Percentiles rank a stretch among this genome's conserved stretches.
phyloP scores from a whole-genome alignment of 2,113 vertebrate species.

The Platycercus adscitus region DNA sequence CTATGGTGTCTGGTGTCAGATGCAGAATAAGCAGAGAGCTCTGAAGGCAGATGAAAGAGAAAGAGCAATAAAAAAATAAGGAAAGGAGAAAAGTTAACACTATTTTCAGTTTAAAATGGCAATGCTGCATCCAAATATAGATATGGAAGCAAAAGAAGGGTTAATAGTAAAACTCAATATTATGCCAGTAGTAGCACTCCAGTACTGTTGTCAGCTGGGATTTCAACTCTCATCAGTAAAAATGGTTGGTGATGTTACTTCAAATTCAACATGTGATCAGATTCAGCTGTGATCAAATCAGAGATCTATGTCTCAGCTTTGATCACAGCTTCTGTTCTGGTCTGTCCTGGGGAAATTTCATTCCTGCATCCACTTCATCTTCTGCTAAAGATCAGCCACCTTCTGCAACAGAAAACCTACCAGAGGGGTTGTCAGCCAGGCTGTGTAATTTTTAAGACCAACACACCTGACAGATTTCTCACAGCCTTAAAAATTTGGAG shows the following conservation, averaged over 20 bases:
- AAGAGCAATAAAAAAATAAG: conserved; percentile 26
- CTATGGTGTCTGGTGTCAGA: neutral
- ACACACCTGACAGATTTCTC: neutral
- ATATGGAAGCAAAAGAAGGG: neutral
- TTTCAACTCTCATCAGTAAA: conserved; percentile 10
- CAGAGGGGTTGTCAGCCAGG: neutral
- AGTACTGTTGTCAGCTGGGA: neutral
- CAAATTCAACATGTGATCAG: conserved; percentile 29
- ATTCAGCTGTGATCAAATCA: neutral
- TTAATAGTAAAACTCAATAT: conserved; percentile 30
- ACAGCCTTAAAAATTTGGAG: neutral
- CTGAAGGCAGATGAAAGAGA: conserved; percentile 17
- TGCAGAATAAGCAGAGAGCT: conserved; percentile 12
- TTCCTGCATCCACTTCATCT: neutral
- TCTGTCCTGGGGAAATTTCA: conserved; percentile 38
- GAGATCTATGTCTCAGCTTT: neutral
- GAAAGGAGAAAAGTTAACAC: conserved; percentile 7
- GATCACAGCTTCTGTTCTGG: conserved; percentile 30
- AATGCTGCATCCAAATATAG: neutral
- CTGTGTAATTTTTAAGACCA: conserved; percentile 23
- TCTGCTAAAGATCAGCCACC: neutral
- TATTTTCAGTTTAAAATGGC: conserved; percentile 22
- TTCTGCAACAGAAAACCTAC: neutral
- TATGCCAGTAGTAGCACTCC: neutral
- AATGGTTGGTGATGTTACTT: conserved; percentile 16